These are phyloP conservation scores for Phaethornis superciliosus DNA, from an alignment of 2,113 vertebrate genomes.

Conservation along the genomic window DNA sequence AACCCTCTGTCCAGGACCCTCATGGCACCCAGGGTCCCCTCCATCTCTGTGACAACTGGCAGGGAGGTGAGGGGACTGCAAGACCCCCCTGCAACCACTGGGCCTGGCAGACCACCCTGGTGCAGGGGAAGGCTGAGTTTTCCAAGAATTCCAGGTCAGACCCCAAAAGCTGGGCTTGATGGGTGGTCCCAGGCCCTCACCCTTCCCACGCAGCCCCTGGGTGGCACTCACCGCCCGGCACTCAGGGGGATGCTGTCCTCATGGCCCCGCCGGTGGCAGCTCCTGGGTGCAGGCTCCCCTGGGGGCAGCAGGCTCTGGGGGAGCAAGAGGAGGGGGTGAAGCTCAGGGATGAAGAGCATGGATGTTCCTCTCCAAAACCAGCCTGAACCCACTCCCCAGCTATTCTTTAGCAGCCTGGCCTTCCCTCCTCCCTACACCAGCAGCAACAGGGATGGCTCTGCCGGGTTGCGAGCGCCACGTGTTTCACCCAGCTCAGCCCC, in stretches of 20 bases:
- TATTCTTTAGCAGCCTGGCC: neutral
- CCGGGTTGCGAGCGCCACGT: neutral
- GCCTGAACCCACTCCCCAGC: neutral
- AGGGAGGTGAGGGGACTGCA: neutral
- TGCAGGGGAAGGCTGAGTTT: neutral
- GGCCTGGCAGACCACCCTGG: rapidly evolving
- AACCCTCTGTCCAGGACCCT: neutral
- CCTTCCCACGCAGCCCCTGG: neutral
- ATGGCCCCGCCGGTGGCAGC: neutral
- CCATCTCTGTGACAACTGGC: neutral
- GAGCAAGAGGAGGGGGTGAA: neutral
- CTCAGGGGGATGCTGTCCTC: slow-evolving; percentile 47
- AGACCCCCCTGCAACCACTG: rapidly evolving
- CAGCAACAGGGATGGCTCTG: neutral
- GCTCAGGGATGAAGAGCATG: neutral
- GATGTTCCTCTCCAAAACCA: neutral
- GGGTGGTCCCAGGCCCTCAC: neutral
- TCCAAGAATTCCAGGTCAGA: neutral
- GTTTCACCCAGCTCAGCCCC: slow-evolving; percentile 39
- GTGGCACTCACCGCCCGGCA: slow-evolving; percentile 26
- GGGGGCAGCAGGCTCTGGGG: neutral
- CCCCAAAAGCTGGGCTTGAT: neutral
- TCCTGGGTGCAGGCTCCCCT: neutral
- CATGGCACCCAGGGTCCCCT: neutral
- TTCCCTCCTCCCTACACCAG: neutral